Conservation (phyloP, 2,888 invertebrate species). For the Frankliniella intonsa region DNA sequence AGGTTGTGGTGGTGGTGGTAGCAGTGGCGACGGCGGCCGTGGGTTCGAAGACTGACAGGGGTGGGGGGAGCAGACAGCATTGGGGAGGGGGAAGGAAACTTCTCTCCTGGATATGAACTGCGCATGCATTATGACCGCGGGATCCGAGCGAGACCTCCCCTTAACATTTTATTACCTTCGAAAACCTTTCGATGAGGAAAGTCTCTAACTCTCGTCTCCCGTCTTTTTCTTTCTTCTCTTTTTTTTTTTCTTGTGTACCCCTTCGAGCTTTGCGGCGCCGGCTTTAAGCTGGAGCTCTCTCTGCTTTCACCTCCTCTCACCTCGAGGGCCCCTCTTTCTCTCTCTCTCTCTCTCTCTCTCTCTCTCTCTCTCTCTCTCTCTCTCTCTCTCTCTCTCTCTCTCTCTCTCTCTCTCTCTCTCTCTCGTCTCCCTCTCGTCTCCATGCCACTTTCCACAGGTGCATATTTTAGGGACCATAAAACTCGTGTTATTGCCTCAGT, state of each 20-base stretch:
- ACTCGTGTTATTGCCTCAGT: constrained; percentile 2
- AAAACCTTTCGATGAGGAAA: no score
- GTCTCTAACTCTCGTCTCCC: not conserved
- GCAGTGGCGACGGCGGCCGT: no score
- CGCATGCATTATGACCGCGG: no score
- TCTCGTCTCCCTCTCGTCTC: not conserved
- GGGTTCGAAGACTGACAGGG: no score
- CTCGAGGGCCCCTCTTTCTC: not conserved
- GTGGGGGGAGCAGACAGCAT: no score
- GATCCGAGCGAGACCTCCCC: no score
- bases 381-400: not conserved
- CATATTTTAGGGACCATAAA: constrained; percentile 25
- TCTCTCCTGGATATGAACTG: no score
- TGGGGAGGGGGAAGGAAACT: no score
- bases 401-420: not conserved
- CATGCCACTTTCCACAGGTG: constrained; percentile 8
- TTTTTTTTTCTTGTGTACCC: not conserved
- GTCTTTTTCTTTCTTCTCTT: not conserved
- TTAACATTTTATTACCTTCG: no score
- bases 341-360: not conserved
- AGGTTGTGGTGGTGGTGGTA: no score
- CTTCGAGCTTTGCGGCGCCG: not conserved
- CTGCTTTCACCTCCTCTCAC: not conserved
- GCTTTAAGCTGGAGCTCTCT: not conserved
- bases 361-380: not conserved